Evolutionary conservation across 2,888 invertebrate species (phyloP).

Genomic region (Actias luna): DNA sequence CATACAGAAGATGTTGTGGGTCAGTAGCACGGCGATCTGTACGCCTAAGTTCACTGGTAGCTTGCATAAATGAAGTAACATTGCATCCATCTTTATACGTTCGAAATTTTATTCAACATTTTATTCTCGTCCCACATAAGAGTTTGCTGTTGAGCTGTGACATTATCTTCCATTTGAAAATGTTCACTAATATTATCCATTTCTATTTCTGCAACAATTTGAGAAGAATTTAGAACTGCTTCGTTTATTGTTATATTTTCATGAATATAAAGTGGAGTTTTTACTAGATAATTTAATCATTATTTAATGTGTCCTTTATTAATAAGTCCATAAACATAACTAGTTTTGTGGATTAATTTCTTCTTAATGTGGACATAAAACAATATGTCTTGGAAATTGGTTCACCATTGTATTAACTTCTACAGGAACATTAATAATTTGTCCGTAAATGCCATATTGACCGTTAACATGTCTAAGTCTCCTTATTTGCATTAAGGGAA

Average conservation of each 20-base stretch:
- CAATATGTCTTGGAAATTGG: constrained; percentile 32
- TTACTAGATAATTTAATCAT: background rate
- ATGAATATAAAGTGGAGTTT: background rate
- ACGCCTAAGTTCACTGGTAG: constrained; percentile 38
- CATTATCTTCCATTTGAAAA: background rate
- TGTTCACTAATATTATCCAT: background rate
- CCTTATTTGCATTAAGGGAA: background rate
- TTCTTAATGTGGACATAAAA: background rate
- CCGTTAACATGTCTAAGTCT: background rate
- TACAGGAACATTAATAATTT: constrained; percentile 42
- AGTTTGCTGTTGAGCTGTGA: background rate
- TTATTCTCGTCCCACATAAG: background rate
- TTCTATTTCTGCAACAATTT: background rate
- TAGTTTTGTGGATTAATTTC: background rate
- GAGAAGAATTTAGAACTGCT: background rate
- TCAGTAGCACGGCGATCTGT: constrained; percentile 40
- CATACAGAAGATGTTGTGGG: constrained; percentile 38
- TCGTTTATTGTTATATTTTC: background rate
- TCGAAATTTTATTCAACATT: constrained; percentile 36
- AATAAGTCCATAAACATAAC: background rate
- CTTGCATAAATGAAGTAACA: constrained; percentile 34
- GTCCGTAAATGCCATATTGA: constrained; percentile 32
- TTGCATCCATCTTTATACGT: constrained; percentile 32
- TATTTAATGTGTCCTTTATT: background rate
- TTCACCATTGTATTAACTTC: constrained; percentile 37